Evolutionary conservation across 2,797 vertebrate genomes (phyloP), one percentile per base, ranked within the genome.

Genomic region (Falco biarmicus): DNA sequence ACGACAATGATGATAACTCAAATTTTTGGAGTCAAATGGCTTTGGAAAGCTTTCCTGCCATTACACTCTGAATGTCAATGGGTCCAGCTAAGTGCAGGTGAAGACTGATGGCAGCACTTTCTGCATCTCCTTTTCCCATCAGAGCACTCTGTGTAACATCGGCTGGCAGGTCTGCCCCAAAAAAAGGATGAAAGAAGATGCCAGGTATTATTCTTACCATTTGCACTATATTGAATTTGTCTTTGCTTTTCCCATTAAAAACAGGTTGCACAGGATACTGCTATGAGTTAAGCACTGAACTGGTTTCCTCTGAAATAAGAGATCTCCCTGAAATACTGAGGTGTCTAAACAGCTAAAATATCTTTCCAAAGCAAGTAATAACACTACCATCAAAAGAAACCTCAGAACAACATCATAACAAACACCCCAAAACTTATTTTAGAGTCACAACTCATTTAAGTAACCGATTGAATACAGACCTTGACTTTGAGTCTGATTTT

Each of bases 21-120:
- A 74, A 83, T 93, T 95, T 95, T 96, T 93, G 56, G 39, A 84
- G 92, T 73, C 65, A 88, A 90, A 96, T 71, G 65, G 64, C 73
- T 90, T 91, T 81, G 48, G 89, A 86, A 96, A 97, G 91, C 71
- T 89, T 75, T 92, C 73, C 56, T 95, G 25, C 71, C 37, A 61
- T 79, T 91, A 93, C 78, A 87, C 14, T 24, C 73, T 0, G 88
- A 95, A 95, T 73, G 31, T 82, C 95, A 96, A n/a, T 1, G 51
- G 84, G 39, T 57, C 65, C 59, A 29, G 73, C 60, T 83, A 76
- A 91, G 60, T 78, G 15, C n/a, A 91, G 68, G 53, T 10, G 4
- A 90, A 94, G 37, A 95, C 68, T 64, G 81, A 96, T 89, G 69
- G 60, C 39, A 89, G 93, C 39, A 31, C 68, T 96, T 87, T 93